Base-by-base conservation (phyloP, 2,113 vertebrate genomes). In the Rhodinocichla rosea region DNA sequence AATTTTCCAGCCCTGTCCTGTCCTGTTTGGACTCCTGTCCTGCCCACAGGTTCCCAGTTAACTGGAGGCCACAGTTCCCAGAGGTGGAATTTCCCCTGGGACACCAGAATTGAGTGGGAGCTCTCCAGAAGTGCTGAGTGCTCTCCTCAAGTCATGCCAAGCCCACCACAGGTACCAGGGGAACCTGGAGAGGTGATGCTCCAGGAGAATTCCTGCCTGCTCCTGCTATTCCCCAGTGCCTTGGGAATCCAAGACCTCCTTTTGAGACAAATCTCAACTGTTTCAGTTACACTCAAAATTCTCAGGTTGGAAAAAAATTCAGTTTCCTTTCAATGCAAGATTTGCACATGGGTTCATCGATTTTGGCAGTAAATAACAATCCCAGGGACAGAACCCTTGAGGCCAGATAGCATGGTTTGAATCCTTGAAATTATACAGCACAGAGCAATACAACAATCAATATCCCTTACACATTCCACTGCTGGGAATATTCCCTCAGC, bases 331-430 rank as follows among this genome's bases (percentile, higher is more conserved):
- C 55, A 44, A 11, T 60, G 68, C 14, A 42, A 59, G 70, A 21
- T 73, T 33, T 79, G 44, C 19, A 42, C 16, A 0, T 5, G 13
- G 20, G 33, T 79, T 45, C 74, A 53, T 39, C 8, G 18, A 68
- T 67, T 88, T 63, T 60, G 44, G n/a, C 70, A 76, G 59, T 24
- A 85, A 87, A 68, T 52, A 59, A 75, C 13, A 57, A 79, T 23
- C 9, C 24, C 63, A 63, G 40, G 49, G 64, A 74, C 22, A 62
- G 44, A 53, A 49, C 9, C 30, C 30, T 39, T 59, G 77, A 23
- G 39, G 23, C 6, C 76, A 67, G 6, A 13, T 0, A 16, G 24
- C 37, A n/a, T 13, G 4, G 1, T 22, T 44, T 11, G 37, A 67
- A 59, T 74, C 45, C 69, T 64, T 77, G 32, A 28, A 60, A 17